Evolutionary conservation across 2,888 invertebrate species (phyloP).

Genomic region (Melanchra persicariae): DNA sequence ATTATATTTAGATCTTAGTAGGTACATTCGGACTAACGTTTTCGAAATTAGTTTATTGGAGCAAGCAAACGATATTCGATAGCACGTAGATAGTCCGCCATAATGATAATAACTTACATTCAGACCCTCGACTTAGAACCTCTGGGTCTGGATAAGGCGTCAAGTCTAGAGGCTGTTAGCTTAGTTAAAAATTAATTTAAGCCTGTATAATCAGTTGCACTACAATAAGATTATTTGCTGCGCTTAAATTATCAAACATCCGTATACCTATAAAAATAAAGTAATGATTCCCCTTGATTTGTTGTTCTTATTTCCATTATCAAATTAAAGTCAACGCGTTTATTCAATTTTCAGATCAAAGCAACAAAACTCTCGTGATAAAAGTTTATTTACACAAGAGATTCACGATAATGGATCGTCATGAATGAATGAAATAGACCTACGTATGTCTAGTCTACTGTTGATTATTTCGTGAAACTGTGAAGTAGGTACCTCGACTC

Average conservation of each 20-base stretch:
- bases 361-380: slow-evolving; percentile 61
- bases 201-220: neutral
- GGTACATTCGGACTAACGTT: neutral
- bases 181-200: too few relatives aligned
- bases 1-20: neutral
- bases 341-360: slow-evolving; percentile 64
- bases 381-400: slow-evolving; percentile 61
- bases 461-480: slow-evolving; percentile 19
- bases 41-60: neutral
- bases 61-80: neutral
- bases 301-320: slow-evolving; percentile 53
- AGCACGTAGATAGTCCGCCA: too few relatives aligned
- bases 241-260: neutral
- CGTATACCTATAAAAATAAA: slow-evolving; percentile 20
- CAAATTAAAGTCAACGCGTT: slow-evolving; percentile 48
- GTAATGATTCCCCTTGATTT: slow-evolving; percentile 28
- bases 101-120: neutral
- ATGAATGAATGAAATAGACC: slow-evolving; percentile 58
- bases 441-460: slow-evolving; percentile 24
- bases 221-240: neutral
- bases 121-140: neutral
- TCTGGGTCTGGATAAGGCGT: neutral
- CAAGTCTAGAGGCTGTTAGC: neutral
- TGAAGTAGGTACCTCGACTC: slow-evolving; percentile 8
- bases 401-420: slow-evolving; percentile 61